Evolutionary conservation across 2,888 invertebrate genomes (phyloP), one percentile per base, ranked within the genome.

Genomic region (Oscheius myriophilus): DNA sequence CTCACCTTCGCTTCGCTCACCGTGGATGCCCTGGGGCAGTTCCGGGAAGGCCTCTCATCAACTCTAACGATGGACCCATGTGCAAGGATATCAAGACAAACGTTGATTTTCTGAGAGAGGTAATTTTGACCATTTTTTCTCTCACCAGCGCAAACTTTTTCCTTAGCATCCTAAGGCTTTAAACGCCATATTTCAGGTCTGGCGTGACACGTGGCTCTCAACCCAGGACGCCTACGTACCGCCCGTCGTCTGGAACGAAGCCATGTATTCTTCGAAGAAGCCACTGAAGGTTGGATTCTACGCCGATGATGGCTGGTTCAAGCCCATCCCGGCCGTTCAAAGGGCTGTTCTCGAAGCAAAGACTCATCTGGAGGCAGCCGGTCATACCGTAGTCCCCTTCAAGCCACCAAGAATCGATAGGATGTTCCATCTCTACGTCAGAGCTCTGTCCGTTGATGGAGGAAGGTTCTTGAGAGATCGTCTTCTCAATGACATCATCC

Each of bases 61-160:
- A 79, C 62, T 78, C 83, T 1, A 79, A 78, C 25, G 81, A 80
- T 49, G 83, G 83, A 45, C 83, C 83, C 14, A 83, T 83, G 82
- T 69, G 80, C 2, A 70, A 62, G 16, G 68, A 70, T 33, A 73
- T 83, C 23, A 67, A 79, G 39, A 75, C 80, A 26, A 75, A 70
- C 52, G 76, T 79, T 25, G 72, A 76, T 23, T 73, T 82, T 18
- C 61, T 78, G 9, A 67, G 73, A 66, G 68, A 63, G 43, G 71
- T 68, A n/a, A n/a, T 33, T 7, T 7, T 33, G 18, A n/a, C n/a
- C n/a, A 45, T 12, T 45, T 23, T 16, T 45, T 59, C 23, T 16
- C 51, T 23, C 51, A 18, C 43, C 14, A 14, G 16, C 26, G 16
- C n/a, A 14, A 9, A 21, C 18, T 52, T 14, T 52, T 52, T n/a